Evolutionary conservation across 2,113 vertebrate genomes (phyloP).

Genomic region (Cephalopterus ornatus): DNA sequence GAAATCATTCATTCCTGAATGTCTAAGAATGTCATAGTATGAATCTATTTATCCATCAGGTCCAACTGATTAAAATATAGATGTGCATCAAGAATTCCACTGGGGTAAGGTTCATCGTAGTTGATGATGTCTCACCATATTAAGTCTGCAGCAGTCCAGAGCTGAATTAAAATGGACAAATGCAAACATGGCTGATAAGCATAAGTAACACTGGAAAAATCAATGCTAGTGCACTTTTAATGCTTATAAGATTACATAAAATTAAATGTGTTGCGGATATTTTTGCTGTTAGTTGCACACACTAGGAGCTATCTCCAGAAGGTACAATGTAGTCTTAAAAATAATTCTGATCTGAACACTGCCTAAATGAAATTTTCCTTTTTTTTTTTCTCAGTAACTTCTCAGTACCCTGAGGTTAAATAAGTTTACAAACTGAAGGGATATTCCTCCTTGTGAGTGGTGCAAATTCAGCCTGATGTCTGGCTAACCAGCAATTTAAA

Average conservation of each 20-base stretch:
- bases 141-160: not conserved
- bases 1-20: not conserved
- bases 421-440: not conserved
- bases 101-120: not conserved
- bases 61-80: constrained; percentile 1
- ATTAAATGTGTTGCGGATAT: not conserved
- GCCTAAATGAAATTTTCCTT: not conserved
- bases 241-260: not conserved
- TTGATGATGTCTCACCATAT: not conserved
- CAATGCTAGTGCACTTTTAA: not conserved
- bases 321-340: not conserved
- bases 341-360: not conserved
- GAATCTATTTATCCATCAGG: not conserved
- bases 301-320: not conserved
- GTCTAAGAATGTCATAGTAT: not conserved
- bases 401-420: not conserved
- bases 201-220: constrained; percentile 23
- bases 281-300: not conserved
- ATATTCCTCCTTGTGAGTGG: not conserved
- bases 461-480: not conserved
- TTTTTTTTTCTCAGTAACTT: not conserved
- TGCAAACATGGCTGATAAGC: not conserved
- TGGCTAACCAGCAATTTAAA: not conserved
- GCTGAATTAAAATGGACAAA: not conserved
- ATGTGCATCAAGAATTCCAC: not conserved